Base-by-base conservation (phyloP, 2,888 invertebrate species). In the Muscina levida region DNA sequence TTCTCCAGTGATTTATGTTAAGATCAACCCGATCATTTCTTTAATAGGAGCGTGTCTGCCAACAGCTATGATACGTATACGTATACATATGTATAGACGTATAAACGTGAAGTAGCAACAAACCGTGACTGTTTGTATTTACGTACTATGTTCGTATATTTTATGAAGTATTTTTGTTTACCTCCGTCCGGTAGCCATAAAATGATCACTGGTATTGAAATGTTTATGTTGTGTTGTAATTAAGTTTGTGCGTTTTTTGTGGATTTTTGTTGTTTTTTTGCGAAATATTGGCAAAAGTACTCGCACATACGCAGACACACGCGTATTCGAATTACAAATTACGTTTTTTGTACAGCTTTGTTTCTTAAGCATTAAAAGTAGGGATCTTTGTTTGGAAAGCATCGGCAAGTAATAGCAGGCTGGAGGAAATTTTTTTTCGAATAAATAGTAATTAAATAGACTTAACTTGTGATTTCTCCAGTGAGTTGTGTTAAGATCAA, bases 141-240 rank as follows among this genome's bases (percentile, higher is more conserved):
- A n/a, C n/a, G n/a, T n/a, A n/a, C n/a, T 57, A 15, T 57, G 37
- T 57, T 24, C 37, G 37, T 56, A 26, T 56, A 26, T 57, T 57
- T 57, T 57, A 37, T 37, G 31, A 13, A n/a, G 15, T 13, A 26
- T 15, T 17, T 37, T 31, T 37, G 17, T 37, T 57, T 57, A 37
- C 37, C 37, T 37, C 37, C 57, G 57, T 37, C 37, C 57, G 57
- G 57, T 57, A 57, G 57, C 15, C 57, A 37, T 37, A 37, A 37
- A 57, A 17, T 15, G 31, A 5, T 31, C 31, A 8, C 31, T 31
- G 4, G 8, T 15, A 57, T 57, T 57, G 57, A 57, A 57, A 57
- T 57, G 57, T 57, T 57, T 57, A 57, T 57, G 37, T 37, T 57
- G 15, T n/a, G 37, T 57, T 57, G 31, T 57, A 57, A 57, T 57